Conservation (phyloP, 2,113 vertebrate species). For the Leiothrix lutea region DNA sequence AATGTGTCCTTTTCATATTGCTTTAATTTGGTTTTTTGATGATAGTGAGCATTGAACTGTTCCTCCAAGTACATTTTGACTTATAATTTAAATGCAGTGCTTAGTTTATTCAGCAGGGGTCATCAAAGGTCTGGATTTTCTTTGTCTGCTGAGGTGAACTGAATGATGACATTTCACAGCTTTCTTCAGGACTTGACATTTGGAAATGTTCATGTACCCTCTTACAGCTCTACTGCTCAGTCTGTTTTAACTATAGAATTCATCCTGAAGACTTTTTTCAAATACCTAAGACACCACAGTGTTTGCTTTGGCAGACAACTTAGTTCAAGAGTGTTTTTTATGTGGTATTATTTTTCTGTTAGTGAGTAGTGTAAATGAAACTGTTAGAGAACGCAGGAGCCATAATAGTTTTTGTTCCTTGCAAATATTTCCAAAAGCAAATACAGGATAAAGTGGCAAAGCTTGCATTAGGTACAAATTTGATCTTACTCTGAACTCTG, state of each 20-base stretch:
- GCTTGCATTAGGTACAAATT: not conserved
- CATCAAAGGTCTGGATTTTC: slow-evolving; percentile 84
- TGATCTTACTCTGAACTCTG: not conserved
- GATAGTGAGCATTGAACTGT: not conserved
- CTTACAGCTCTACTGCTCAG: not conserved
- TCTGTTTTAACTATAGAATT: not conserved
- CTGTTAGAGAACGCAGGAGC: not conserved
- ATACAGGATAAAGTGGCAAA: not conserved
- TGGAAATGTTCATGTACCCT: not conserved
- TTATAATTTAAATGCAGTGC: slow-evolving; percentile 77
- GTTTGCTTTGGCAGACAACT: not conserved
- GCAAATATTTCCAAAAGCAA: not conserved
- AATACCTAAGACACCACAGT: not conserved
- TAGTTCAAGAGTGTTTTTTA: not conserved
- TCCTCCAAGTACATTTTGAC: not conserved
- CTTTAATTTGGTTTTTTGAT: not conserved
- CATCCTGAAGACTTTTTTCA: not conserved
- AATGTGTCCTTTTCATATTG: not conserved
- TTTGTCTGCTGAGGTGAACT: slow-evolving; percentile 62
- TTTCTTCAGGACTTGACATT: not conserved
- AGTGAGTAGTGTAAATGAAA: not conserved
- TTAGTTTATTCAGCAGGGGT: slow-evolving; percentile 84
- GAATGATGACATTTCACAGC: not conserved
- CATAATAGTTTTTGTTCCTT: not conserved
- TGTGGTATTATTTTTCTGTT: not conserved